Base-by-base conservation (phyloP, 2,888 invertebrate species). In the Oscheius sp. region DNA sequence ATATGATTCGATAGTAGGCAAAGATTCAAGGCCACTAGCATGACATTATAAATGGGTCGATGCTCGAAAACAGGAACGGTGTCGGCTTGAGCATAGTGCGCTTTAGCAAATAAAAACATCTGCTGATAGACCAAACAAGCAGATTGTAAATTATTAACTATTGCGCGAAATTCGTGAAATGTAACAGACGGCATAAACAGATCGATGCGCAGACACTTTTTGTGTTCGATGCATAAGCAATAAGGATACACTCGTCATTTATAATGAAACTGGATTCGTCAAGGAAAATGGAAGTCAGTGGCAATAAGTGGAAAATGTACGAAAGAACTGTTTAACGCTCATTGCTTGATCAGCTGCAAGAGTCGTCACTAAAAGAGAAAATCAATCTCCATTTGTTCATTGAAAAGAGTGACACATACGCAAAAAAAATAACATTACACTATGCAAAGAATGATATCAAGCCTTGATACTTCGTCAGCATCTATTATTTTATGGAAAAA, bases 81-180 rank as follows among this genome's bases (percentile, higher is more conserved):
- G 30, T 20, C 32, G 36, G 32, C 20, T 14, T 32, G 54, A n/a
- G n/a, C n/a, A n/a, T n/a, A n/a, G n/a, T n/a, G n/a, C n/a, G n/a
- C n/a, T n/a, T n/a, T n/a, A 47, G 54, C 54, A 54, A 54, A 54
- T 33, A 54, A 54, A 54, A 54, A 54, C 54, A 54, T 32, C 54
- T 54, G 54, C 33, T 17, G 32, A 32, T 20, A 54, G 54, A 33
- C 8, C 33, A 54, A 54, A 54, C 22, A 54, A 54, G 54, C n/a
- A 20, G 9, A n/a, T n/a, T 12, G 22, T 33, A 54, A 32, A 51
- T 33, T 54, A 33, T 33, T 33, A 9, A 54, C 6, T 20, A 54
- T 36, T 54, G 33, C n/a, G n/a, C n/a, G n/a, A n/a, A n/a, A n/a
- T 54, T 54, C 36, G 32, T 33, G 50, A 20, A 26, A 28, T 22